Base-by-base conservation (phyloP, 2,113 vertebrate genomes). In the Limanda limanda region DNA sequence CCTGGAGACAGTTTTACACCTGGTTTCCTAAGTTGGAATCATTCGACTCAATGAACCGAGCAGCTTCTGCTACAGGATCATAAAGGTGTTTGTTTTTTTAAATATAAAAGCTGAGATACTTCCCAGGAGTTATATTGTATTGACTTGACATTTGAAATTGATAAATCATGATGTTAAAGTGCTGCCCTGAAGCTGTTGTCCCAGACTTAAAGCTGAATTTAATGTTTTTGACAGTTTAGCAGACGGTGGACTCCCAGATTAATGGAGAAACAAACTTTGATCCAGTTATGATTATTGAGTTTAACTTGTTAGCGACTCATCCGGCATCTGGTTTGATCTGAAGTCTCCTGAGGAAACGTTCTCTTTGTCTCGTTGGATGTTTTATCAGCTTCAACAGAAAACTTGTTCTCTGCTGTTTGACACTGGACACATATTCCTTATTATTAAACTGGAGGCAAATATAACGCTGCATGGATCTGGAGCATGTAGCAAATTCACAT, bases 261-360 rank as follows among this genome's bases (percentile, higher is more conserved):
- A 59, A 54, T 10, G 18, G 23, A 75, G 61, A 69, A 58, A 59
- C 40, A 56, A 27, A 61, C 57, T 80, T 58, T 70, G 71, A 75
- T 42, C 40, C 27, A 9, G 21, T 68, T 59, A 1, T 2, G n/a
- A 17, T 47, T 68, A 2, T 25, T 25, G 12, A 60, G 61, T 67
- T 60, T 67, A 40, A 68, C 27, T 68, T 15, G 42, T 76, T 58
- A 59, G 51, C 7, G 67, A 65, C 67, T 60, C 59, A 15, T 60
- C 6, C 11, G 5, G 54, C 27, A 23, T 61, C 25, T 42, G 11
- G 52, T 71, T 68, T 81, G 61, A 83, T 75, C 37, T 61, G 20
- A 17, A 42, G 11, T 3, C 70, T 59, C 57, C 51, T 59, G 24
- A 74, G 77, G 58, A 80, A 79, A 63, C 42, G 5, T 45, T 6